Evolutionary conservation across 2,888 invertebrate genomes (phyloP).

Genomic region (Drosophila limbata): DNA sequence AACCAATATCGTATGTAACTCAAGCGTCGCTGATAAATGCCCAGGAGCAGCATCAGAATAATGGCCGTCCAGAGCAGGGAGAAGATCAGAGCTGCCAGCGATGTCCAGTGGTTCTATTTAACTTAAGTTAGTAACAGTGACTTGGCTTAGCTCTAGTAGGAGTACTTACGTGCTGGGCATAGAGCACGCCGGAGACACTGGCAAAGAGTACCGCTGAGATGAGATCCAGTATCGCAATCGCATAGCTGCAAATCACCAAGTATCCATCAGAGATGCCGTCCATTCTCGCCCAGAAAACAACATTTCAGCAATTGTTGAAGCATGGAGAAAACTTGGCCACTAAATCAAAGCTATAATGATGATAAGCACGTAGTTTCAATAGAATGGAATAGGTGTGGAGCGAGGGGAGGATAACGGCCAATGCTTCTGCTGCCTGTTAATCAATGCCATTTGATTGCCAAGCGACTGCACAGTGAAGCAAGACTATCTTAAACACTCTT

Average conservation of each 20-base stretch:
- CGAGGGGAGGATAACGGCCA: constrained; percentile 1
- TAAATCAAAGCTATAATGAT: constrained; percentile 79
- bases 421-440: constrained; percentile 57
- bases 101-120: constrained; percentile 50
- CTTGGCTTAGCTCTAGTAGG: background rate
- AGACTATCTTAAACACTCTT: background rate
- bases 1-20: constrained; percentile 60
- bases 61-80: constrained; percentile 60
- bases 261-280: constrained; percentile 46
- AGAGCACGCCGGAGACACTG: constrained; percentile 58
- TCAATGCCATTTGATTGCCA: constrained; percentile 75
- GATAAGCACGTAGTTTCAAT: constrained; percentile 72
- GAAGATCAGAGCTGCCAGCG: constrained; percentile 57
- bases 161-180: constrained; percentile 57
- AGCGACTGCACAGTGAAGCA: constrained; percentile 52
- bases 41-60: constrained; percentile 45
- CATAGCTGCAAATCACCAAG: constrained; percentile 72
- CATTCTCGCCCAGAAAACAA: constrained; percentile 33
- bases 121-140: background rate
- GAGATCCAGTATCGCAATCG: constrained; percentile 66
- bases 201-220: constrained; percentile 68
- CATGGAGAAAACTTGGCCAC: constrained; percentile 49
- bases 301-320: constrained; percentile 32
- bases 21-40: constrained; percentile 50
- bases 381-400: background rate